These are phyloP conservation scores for Drosophila lutescens DNA, from an alignment of 2,888 invertebrate genomes.

Conservation along the genomic window DNA sequence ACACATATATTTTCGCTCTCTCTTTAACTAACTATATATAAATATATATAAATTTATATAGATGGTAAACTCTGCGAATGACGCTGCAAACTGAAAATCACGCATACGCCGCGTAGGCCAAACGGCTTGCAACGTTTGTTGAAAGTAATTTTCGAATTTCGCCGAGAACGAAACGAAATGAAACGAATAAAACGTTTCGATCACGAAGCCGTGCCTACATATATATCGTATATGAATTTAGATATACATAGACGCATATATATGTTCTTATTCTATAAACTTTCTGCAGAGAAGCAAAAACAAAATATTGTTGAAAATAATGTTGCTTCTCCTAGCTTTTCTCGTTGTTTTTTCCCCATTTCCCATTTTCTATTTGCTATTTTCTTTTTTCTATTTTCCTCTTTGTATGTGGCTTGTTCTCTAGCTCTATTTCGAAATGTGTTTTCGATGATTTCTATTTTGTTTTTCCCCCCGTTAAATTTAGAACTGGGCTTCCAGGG, in stretches of 20 bases:
- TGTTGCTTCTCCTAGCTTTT: constrained; percentile 7
- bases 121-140: constrained; percentile 36
- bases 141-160: constrained; percentile 36
- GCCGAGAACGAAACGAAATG: constrained; percentile 3
- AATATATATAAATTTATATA: background rate
- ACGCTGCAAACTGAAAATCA: constrained; percentile 29
- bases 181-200: constrained; percentile 35
- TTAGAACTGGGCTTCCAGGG: constrained; percentile 35
- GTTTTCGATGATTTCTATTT: constrained; percentile 46
- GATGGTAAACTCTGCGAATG: constrained; percentile 16
- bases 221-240: constrained; percentile 6
- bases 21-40: constrained; percentile 13
- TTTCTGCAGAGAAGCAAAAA: constrained; percentile 24
- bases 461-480: constrained; percentile 40
- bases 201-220: constrained; percentile 23
- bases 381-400: background rate
- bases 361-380: background rate
- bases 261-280: constrained; percentile 25
- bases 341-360: background rate
- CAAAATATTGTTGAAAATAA: constrained; percentile 27
- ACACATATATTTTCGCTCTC: background rate
- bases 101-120: constrained; percentile 29
- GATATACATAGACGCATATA: constrained; percentile 19
- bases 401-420: constrained; percentile 5
- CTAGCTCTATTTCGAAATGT: constrained; percentile 43